Conservation (phyloP, 2,797 vertebrate genomes). For the Poecilia wingei region DNA sequence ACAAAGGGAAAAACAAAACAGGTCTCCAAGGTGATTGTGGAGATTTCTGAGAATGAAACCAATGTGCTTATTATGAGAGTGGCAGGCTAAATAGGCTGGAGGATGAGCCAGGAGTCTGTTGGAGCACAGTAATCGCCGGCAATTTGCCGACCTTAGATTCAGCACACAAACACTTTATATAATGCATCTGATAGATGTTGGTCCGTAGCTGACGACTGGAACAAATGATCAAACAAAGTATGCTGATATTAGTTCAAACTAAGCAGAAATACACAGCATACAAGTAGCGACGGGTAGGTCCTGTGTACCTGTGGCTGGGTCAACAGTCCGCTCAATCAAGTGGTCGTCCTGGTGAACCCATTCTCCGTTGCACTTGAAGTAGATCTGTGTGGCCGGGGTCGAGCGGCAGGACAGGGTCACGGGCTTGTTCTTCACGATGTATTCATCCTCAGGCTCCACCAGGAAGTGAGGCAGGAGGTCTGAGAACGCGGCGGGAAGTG, state of each 20-base stretch:
- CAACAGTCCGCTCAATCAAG: constrained; percentile 87
- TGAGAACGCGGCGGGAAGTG: constrained; percentile 85
- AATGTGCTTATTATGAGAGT: constrained; percentile 72
- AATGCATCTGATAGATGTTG: constrained; percentile 36
- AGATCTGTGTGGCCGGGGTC: constrained; percentile 95
- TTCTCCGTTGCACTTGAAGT: constrained; percentile 99
- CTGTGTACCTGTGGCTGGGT: constrained; percentile 87
- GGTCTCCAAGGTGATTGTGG: constrained; percentile 75
- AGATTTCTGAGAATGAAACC: constrained; percentile 71
- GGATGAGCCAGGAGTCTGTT: constrained; percentile 67
- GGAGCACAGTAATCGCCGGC: constrained; percentile 69
- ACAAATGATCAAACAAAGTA: neutral
- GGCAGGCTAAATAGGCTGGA: constrained; percentile 67
- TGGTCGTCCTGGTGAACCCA: constrained; percentile 99
- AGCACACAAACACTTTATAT: constrained; percentile 53
- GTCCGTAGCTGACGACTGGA: constrained; percentile 6
- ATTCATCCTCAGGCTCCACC: constrained; percentile 94
- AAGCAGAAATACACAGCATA: neutral
- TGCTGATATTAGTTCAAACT: neutral
- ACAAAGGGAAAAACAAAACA: constrained; percentile 72
- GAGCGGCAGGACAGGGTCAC: constrained; percentile 95
- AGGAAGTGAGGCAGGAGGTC: constrained; percentile 96
- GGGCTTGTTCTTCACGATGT: constrained; percentile 98
- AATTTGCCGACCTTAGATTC: constrained; percentile 66
- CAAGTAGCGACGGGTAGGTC: neutral